Conservation (phyloP, 2,113 vertebrate genomes). For the Scomber japonicus region DNA sequence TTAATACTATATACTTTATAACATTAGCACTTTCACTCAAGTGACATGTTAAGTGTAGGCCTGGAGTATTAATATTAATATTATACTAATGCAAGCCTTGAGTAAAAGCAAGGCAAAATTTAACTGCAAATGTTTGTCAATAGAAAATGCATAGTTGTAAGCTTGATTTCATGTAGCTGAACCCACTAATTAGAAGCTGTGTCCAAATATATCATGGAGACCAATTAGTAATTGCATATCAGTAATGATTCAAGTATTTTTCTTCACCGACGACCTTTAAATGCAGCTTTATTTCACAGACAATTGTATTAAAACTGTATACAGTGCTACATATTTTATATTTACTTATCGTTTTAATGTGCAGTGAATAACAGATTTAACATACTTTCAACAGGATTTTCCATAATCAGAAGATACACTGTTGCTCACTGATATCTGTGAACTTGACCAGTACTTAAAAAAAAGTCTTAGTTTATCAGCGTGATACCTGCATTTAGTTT, state of each 20-base stretch:
- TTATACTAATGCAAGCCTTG: no score
- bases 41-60: no score
- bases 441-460: constrained; percentile 10
- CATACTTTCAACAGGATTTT: constrained; percentile 18
- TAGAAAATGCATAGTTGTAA: neutral
- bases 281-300: constrained; percentile 48
- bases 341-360: constrained; percentile 50
- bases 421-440: constrained; percentile 10
- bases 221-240: neutral
- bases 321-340: constrained; percentile 32
- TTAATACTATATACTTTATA: no score
- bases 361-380: constrained; percentile 40
- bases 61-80: no score
- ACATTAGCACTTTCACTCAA: no score
- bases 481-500: constrained; percentile 9
- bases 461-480: constrained; percentile 1
- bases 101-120: no score
- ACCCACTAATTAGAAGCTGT: neutral
- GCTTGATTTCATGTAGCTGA: neutral
- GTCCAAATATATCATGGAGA: neutral
- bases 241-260: constrained; percentile 12
- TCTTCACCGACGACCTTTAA: constrained; percentile 2
- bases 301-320: constrained; percentile 36
- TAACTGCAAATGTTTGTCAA: neutral
- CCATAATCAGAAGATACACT: constrained; percentile 33